Base-by-base conservation (phyloP, 1,140 invertebrate species). In the Ceratina australensis region DNA sequence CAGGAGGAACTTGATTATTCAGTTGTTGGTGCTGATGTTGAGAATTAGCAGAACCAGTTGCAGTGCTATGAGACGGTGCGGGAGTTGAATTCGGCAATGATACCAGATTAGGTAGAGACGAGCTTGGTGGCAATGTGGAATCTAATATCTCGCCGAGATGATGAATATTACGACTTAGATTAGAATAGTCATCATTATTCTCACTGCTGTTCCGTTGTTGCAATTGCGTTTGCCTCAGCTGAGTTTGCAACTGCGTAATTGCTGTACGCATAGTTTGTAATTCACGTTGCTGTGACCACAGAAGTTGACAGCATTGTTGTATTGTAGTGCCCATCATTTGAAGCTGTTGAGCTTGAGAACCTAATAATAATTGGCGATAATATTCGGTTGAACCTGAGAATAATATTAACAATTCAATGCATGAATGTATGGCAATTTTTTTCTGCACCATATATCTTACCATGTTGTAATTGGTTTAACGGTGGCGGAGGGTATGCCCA, bases 1-100 rank as follows among this genome's bases (percentile, higher is more conserved):
- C 96, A 16, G 96, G 96, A 56, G 96, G 95, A 75, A 97, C 96
- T 93, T 97, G 96, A 91, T 97, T 97, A 90, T 97, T 97, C 18
- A 97, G 91, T 15, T 95, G 94, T 78, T 91, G 87, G 28, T 87
- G 90, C 16, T 85, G 83, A 42, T 85, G 89, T 56, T 80, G 83
- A 56, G 78, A 82, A 64, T 65, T 85, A 20, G 80, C 78, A 50
- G 84, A 78, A 26, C 79, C 66, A 42, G 64, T 50, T 22, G 84
- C 66, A 22, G 82, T 82, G 24, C 76, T 79, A 7, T 82, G 86
- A 2, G 86, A 77, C 13, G 79, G 81, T n/a, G 87, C 76, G 8
- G 84, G 71, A 49, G 88, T 87, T 18, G 86, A 84, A 72, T 84
- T 91, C 7, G 88, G 88, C 12, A 91, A 75, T 3, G 90, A 91